Evolutionary conservation across 2,888 invertebrate genomes (phyloP), one percentile per base, ranked within the genome.

Genomic region (Blastobasis adustella): DNA sequence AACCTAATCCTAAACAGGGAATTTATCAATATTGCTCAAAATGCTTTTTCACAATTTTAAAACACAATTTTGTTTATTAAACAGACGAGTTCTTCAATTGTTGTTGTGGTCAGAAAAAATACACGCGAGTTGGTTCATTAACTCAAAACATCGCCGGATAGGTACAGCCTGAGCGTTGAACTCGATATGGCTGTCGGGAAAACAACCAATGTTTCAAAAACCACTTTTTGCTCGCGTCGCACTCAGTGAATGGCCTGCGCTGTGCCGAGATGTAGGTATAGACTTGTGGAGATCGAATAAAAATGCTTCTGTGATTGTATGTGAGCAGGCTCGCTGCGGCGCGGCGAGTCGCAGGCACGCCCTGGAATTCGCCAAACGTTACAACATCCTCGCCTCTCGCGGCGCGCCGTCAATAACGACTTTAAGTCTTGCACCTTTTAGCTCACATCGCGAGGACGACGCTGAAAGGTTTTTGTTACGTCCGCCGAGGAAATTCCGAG

Each of bases 401-500:
- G 52, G 52, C 52, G 58, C 62, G 54, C 53, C 58, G 58, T 66
- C 54, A 76, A 76, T 71, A 66, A 58, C 66, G 64, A 76, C 79
- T 69, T 72, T 77, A 77, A 68, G 55, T 46, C 58, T 53, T 59
- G 54, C 52, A 56, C 52, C 54, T 64, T 68, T 69, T 38, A 69
- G 64, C 66, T 56, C 57, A 63, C 55, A 62, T 67, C 62, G 57
- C 58, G 56, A 55, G 59, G 54, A 53, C 62, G 53, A 51, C 56
- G 56, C 56, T 55, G 65, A 56, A 55, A 54, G 55, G 61, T 82
- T 81, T 81, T 83, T 80, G 70, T 69, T 66, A 58, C 61, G 62
- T 68, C 68, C 72, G 71, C 67, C 61, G 61, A 82, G 78, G 76
- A 81, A 82, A 82, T 84, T 73, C 80, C 76, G 61, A 68, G 73